Conservation (phyloP, 2,888 invertebrate species). For the Argynnis bischoffii region DNA sequence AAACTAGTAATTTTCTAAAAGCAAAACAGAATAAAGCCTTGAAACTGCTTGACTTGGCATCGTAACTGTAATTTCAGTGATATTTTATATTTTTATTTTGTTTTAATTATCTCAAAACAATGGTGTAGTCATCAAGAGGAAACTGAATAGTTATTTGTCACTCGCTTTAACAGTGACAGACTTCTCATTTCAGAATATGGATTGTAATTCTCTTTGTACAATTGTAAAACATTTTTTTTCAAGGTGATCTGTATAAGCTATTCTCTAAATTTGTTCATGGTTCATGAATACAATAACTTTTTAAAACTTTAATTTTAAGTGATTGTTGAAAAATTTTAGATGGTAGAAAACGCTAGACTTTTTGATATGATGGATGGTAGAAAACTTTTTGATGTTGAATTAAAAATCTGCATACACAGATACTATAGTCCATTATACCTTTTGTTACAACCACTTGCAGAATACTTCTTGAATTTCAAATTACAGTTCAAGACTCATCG, state of each 20-base stretch:
- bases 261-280: too few relatives aligned
- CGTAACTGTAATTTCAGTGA: background rate
- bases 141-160: slow-evolving; percentile 14
- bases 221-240: background rate
- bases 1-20: slow-evolving; percentile 23
- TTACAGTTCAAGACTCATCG: slow-evolving; percentile 14
- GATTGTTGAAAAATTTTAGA: too few relatives aligned
- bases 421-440: background rate
- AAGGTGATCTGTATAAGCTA: background rate
- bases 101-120: slow-evolving; percentile 25
- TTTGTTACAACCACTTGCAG: background rate
- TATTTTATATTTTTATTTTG: slow-evolving; percentile 4
- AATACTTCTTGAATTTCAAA: slow-evolving; percentile 3
- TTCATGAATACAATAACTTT: background rate
- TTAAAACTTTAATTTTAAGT: too few relatives aligned
- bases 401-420: too few relatives aligned
- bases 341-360: too few relatives aligned
- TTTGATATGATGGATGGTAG: too few relatives aligned
- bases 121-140: background rate
- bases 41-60: slow-evolving; percentile 19
- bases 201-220: slow-evolving; percentile 3
- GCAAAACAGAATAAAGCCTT: slow-evolving; percentile 31
- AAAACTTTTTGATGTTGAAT: too few relatives aligned
- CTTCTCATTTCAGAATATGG: background rate
- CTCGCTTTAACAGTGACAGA: slow-evolving; percentile 1